Evolutionary conservation across 2,113 vertebrate species (phyloP), one percentile per base, ranked within the genome.

Genomic region (Lucifuga dentata): DNA sequence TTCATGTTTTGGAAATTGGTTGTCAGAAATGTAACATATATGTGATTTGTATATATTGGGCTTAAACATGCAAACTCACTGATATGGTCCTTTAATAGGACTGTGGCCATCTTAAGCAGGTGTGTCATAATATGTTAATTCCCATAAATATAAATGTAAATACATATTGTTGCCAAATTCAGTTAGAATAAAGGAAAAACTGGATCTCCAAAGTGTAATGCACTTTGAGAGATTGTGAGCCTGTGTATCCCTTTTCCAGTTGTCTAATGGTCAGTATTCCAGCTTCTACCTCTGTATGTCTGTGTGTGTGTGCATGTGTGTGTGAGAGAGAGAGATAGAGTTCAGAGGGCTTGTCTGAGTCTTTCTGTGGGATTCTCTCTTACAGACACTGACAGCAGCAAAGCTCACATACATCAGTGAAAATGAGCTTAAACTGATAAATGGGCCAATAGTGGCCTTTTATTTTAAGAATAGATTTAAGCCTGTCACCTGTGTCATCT

Each of bases 261-360:
- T 46, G 46, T 67, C 19, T 46, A 21, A 43, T 86, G 81, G 80
- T 89, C 80, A 82, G 79, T 83, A 76, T 89, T 86, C 72, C 50
- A 76, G 41, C 57, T 58, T 68, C 71, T 36, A 50, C 29, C 41
- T 71, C 67, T 69, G 64, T 75, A 75, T 66, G 55, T 46, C 63
- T 73, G 52, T 56, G 52, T 39, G 52, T 55, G 11, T 23, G 19
- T 55, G 32, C 23, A 16, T 38, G 11, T 21, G 12, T 24, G 35
- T 9, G 21, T n/a, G 13, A 21, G 36, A 81, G 76, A 57, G 70
- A 82, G 78, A 45, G 76, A 65, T 75, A 52, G 80, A 82, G 90
- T 93, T 92, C 92, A 93, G 87, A 91, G 90, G 88, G 83, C 86
- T 81, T 87, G 90, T 92, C 89, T 84, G 60, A 53, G 59, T 75